Evolutionary conservation across 2,113 vertebrate genomes (phyloP), one percentile per base, ranked within the genome.

Genomic region (Tachycineta bicolor): DNA sequence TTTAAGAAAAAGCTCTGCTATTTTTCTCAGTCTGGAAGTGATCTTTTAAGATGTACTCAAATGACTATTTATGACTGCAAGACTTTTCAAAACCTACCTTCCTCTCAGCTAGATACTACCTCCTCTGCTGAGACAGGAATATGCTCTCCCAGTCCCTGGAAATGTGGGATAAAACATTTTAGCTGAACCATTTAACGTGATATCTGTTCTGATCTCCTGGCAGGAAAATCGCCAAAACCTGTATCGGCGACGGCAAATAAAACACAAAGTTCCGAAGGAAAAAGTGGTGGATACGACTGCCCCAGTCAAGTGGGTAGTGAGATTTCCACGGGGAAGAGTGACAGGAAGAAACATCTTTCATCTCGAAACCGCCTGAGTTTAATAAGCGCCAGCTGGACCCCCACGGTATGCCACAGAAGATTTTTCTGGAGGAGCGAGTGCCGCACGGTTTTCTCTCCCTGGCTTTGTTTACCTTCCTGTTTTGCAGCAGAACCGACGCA

Each of bases 261-360:
- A 91, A 55, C 71, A 41, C 11, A 19, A 69, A 90, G 44, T 74
- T 71, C 56, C 60, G 24, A 43, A 46, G 62, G 16, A 18, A 28
- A 14, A 49, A 12, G 81, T 26, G 87, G 71, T 46, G 88, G 84
- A 44, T 50, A 59, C 11, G 6, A 29, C 33, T 83, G 83, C 52
- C 83, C 75, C 65, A 37, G 0, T 80, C 93, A 80, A 75, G 87
- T 88, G 67, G 84, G 70, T 9, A 88, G 93, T 59, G 68, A 94
- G 68, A 83, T 90, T 90, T 90, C 76, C 78, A 46, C 3, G 59
- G 68, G 83, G 53, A 77, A 23, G 63, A 47, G 82, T 14, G 79
- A 80, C 78, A 91, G 93, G 73, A 90, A 59, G 63, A 77, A 95
- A 52, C 34, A 46, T 67, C 74, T 97, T 94, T 85, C 79, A 70